Conservation (phyloP, 2,797 vertebrate species). For the Hippocampus kuda region DNA sequence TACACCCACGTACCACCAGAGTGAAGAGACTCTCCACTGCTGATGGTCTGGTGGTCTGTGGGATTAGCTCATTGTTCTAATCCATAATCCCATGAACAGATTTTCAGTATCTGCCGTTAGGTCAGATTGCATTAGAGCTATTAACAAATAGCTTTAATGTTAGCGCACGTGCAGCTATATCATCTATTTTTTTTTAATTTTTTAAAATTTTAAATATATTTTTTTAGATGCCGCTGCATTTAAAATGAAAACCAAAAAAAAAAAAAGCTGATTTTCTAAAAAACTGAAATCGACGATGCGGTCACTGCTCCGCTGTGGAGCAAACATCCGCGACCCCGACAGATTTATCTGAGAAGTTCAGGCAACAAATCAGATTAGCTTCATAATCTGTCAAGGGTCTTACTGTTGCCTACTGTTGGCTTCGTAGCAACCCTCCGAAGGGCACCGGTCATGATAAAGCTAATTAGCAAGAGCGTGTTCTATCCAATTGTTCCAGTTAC, state of each 20-base stretch:
- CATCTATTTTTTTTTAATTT: not conserved
- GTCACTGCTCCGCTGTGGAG: not conserved
- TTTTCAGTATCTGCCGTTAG: constrained; percentile 44
- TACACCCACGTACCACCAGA: not conserved
- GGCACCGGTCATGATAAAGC: constrained; percentile 15
- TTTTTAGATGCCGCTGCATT: not conserved
- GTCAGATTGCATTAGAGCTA: constrained; percentile 46
- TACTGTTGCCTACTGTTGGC: constrained; percentile 27
- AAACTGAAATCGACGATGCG: not conserved
- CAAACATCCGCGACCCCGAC: not conserved
- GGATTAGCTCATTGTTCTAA: constrained; percentile 56
- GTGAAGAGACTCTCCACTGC: constrained; percentile 35
- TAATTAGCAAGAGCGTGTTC: not conserved
- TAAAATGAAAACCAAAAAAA: not conserved
- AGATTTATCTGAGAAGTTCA: constrained; percentile 37
- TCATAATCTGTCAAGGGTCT: constrained; percentile 46
- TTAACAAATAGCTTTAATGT: constrained; percentile 24
- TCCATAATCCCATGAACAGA: constrained; percentile 56
- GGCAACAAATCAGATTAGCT: constrained; percentile 54
- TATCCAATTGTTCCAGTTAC: not conserved
- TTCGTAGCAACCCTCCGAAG: not conserved
- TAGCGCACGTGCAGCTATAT: not conserved
- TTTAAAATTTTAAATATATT: not conserved
- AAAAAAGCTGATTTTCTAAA: not conserved
- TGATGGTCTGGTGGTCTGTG: constrained; percentile 46